These are phyloP conservation scores for Polietes domitor DNA, from an alignment of 2,888 invertebrate species.

Conservation along the genomic window DNA sequence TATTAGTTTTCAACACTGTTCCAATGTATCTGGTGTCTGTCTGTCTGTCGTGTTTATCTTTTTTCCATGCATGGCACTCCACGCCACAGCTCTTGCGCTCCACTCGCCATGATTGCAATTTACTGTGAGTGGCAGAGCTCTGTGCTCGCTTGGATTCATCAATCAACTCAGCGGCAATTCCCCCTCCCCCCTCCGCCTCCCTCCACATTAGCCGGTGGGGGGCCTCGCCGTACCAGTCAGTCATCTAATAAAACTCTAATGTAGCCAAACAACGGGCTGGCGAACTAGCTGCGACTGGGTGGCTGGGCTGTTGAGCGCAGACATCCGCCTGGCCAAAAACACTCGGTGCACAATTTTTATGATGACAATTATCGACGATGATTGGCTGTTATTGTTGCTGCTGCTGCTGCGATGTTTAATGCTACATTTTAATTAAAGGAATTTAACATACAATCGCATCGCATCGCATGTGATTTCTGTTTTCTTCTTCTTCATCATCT, in stretches of 20 bases:
- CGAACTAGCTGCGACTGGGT: neutral
- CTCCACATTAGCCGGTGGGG: neutral
- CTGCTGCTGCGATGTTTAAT: constrained; percentile 7
- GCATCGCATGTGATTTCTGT: constrained; percentile 2
- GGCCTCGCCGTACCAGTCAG: neutral
- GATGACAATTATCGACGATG: constrained; percentile 51
- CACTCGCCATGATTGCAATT: neutral
- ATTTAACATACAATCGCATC: constrained; percentile 38
- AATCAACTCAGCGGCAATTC: constrained; percentile 20
- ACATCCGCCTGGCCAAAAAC: neutral
- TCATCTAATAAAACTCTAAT: constrained; percentile 23
- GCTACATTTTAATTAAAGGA: constrained; percentile 57
- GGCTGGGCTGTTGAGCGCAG: neutral
- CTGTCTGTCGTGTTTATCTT: neutral
- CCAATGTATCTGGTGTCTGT: neutral
- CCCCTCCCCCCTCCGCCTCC: neutral
- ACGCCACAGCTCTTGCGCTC: neutral
- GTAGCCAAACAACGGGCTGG: too few relatives aligned
- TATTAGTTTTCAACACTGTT: constrained; percentile 21
- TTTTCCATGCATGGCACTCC: neutral
- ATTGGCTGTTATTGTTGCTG: neutral
- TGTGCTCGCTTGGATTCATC: neutral
- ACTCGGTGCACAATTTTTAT: constrained; percentile 28
- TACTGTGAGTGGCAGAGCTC: neutral
- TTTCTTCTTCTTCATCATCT: neutral